A percentile compares a stretch with the other conserved stretches of the same genome.
Conservation (phyloP, 2,113 vertebrate species). For the Aegotheles bennettii region DNA sequence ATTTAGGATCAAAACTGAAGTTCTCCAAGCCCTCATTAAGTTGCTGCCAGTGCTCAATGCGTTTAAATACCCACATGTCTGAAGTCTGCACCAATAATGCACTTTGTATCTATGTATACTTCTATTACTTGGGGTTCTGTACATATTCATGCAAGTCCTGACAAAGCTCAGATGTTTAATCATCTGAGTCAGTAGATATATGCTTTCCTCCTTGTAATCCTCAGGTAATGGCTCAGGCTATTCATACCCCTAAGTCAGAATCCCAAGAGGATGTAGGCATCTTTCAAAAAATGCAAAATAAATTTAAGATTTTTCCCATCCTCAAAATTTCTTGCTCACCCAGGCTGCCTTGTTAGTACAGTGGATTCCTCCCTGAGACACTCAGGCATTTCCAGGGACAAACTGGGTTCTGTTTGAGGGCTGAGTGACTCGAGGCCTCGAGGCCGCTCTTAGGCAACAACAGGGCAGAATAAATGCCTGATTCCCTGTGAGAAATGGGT, state of each 20-base stretch:
- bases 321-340: neutral
- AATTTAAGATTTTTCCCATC: neutral
- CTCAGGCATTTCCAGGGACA: neutral
- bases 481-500: neutral
- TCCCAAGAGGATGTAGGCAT: neutral
- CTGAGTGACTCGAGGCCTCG: fast-evolving
- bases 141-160: neutral
- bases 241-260: neutral
- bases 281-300: neutral
- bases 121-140: neutral
- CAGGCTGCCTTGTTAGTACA: neutral
- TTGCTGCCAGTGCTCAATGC: neutral
- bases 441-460: neutral
- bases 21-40: neutral
- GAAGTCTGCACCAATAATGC: neutral
- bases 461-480: neutral
- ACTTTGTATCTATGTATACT: neutral
- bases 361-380: neutral
- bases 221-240: neutral
- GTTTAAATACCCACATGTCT: neutral
- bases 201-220: neutral
- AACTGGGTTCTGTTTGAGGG: neutral
- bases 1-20: neutral
- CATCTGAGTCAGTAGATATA: neutral
- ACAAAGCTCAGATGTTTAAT: neutral